Base-by-base conservation (phyloP, 2,797 vertebrate species). In the Enteromius fasciolatus region DNA sequence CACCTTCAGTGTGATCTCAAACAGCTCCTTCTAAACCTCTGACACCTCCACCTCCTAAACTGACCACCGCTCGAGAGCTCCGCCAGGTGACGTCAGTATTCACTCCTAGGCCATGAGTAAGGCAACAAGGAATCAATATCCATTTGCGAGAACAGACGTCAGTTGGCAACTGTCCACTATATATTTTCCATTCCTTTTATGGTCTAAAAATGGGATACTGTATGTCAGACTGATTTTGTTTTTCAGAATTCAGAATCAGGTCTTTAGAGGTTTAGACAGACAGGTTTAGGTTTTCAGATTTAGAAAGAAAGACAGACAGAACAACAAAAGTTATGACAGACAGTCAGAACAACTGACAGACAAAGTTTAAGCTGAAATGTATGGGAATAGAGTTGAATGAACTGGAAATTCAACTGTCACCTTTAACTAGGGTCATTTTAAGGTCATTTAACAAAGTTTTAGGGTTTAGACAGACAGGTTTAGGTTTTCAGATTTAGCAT, bases 1-100 rank as follows among this genome's bases (percentile, higher is more conserved):
- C 84, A 83, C 85, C 84, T 80, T 77, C 80, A 73, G 82, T 84
- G 86, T 84, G 78, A 87, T 78, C 69, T 86, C 82, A 76, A 82
- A 83, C 86, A 84, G 84, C 82, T 81, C 33, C 78, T 69, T 84
- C 68, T 77, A 72, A 78, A 72, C 84, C 82, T 81, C 73, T 33
- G 75, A 87, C 80, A 87, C 80, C 76, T 75, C 74, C 79, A 77
- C 72, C 67, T 72, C 66, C 73, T 39, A 23, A 84, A 82, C 59
- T 7, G 57, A 74, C 63, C 81, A 82, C 76, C 82, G 69, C 39
- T 80, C 54, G 28, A 84, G 76, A 59, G 64, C 79, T 76, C 54
- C 36, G 67, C 31, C 8, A 28, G 57, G 23, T 73, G 76, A 66
- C 41, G 44, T 82, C 52, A 79, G 3, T 10, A 18, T 64, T 74